These are phyloP conservation scores for Horisme vitalbata DNA, from an alignment of 2,888 invertebrate species.

Conservation along the genomic window DNA sequence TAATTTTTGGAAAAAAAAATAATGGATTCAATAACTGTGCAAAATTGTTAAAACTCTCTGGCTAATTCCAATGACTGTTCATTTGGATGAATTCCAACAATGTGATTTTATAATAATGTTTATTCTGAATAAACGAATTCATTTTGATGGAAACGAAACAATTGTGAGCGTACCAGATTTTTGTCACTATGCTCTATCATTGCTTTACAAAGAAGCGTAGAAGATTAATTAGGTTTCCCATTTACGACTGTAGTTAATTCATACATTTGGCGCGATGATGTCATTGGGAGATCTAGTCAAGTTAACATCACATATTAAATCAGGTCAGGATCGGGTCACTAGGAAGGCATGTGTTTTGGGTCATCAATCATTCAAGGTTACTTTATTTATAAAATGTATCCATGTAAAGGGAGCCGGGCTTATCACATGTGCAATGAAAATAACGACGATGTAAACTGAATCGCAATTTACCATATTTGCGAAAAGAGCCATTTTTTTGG, in stretches of 20 bases:
- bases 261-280: conserved; percentile 28
- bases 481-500: no score
- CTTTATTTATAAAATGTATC: conserved; percentile 18
- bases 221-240: conserved; percentile 11
- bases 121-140: conserved; percentile 32
- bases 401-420: no score
- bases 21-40: no score
- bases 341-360: conserved; percentile 14
- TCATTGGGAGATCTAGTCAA: conserved; percentile 29
- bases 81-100: conserved; percentile 50
- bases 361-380: conserved; percentile 24
- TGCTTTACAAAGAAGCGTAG: neutral
- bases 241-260: conserved; percentile 20
- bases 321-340: conserved; percentile 35
- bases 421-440: neutral
- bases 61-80: conserved; percentile 25
- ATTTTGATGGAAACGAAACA: conserved; percentile 31
- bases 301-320: conserved; percentile 31
- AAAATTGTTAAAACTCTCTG: no score
- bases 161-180: no score
- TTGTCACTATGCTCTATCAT: no score
- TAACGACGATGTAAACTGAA: no score
- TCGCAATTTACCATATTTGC: no score
- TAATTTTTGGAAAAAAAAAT: no score
- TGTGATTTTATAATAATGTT: conserved; percentile 38